Evolutionary conservation across 2,888 invertebrate species (phyloP), one percentile per base, ranked within the genome.

Genomic region (Platycheirus albimanus): DNA sequence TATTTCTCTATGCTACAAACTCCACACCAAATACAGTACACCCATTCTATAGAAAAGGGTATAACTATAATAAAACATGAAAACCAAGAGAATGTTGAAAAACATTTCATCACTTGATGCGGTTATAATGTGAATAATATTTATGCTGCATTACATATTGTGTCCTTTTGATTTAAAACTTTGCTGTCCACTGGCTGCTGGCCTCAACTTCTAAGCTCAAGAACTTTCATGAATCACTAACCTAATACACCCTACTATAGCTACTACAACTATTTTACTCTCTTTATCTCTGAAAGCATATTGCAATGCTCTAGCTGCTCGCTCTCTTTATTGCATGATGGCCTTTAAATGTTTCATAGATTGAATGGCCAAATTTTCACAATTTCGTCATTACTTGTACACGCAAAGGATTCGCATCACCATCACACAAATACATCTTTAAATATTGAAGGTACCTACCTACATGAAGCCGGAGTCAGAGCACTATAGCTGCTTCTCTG

Each of bases 321-420:
- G 36, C 6, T 33, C 67, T 45, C 36, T 5, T 38, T 38, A 47
- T 61, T 45, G 30, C n/a, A n/a, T n/a, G n/a, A n/a, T 47, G 38
- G 64, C 49, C 28, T 24, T 38, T 58, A 28, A 17, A n/a, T n/a
- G n/a, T n/a, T n/a, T n/a, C n/a, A 33, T 36, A 56, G 43, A 66
- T 71, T 71, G 64, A 70, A 77, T 77, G 77, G 71, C 78, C 66
- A 78, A 78, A 56, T 56, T 72, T 63, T 63, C 41, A 19, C 36
- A 41, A 61, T 79, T 79, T 63, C 67, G 74, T 79, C 79, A 79
- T 74, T 38, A 63, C 61, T 45, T 63, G 67, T 74, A 74, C 72
- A 71, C 64, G 71, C 56, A 33, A 51, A 54, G 64, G 51, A 43
- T 13, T 43, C 19, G 30, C 28, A 51, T 56, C 20, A 7, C 30